Conservation (phyloP, 2,113 vertebrate genomes). For the Lagopus leucura region DNA sequence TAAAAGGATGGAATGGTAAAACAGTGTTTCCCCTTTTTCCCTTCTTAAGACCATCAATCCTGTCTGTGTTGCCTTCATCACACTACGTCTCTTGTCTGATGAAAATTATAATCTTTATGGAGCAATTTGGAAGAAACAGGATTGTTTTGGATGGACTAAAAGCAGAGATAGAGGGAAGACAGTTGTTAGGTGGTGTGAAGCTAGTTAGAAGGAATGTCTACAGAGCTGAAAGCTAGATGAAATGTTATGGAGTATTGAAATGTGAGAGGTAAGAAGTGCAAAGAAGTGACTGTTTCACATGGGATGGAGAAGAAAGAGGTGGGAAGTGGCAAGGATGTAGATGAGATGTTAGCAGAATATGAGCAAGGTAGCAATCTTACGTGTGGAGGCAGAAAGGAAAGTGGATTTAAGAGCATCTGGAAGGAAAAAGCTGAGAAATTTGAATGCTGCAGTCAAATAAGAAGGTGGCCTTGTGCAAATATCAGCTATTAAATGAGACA, state of each 20-base stretch:
- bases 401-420: not conserved
- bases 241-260: not conserved
- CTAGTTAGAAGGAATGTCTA: not conserved
- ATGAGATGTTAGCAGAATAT: not conserved
- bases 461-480: not conserved
- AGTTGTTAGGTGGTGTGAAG: not conserved
- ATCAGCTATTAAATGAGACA: not conserved
- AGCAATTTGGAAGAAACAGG: not conserved
- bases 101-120: not conserved
- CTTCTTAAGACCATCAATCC: not conserved
- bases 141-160: not conserved
- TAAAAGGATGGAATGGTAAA: not conserved
- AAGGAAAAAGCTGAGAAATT: constrained; percentile 1
- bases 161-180: not conserved
- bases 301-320: not conserved
- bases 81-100: not conserved
- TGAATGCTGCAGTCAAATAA: not conserved
- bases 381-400: not conserved
- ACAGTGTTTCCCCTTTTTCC: not conserved
- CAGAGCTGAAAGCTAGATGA: not conserved
- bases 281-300: not conserved
- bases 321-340: not conserved
- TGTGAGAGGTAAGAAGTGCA: not conserved
- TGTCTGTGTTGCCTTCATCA: not conserved
- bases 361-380: not conserved